Conservation (phyloP, 2,797 vertebrate species). For the Pelodytes ibericus region DNA sequence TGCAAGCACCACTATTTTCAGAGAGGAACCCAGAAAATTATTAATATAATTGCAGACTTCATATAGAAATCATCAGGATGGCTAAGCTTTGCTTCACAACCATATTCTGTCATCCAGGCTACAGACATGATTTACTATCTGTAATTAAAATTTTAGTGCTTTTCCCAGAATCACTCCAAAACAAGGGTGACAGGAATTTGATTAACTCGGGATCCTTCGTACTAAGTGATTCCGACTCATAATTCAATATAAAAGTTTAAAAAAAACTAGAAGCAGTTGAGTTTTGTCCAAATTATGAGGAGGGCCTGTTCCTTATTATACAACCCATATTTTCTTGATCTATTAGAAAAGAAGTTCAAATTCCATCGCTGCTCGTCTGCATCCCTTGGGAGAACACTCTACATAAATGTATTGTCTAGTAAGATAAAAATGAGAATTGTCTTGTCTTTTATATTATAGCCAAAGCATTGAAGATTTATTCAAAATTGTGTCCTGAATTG, state of each 20-base stretch:
- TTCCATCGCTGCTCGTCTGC: no score
- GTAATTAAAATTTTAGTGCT: slow-evolving; percentile 1
- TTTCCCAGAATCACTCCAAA: neutral
- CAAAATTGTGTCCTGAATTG: no score
- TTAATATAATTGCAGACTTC: no score
- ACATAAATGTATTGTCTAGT: no score
- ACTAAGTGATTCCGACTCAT: neutral
- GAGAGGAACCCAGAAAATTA: no score
- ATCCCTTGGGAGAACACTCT: no score
- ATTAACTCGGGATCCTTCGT: neutral
- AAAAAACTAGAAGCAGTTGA: neutral
- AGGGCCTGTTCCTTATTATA: neutral
- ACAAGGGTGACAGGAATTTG: neutral
- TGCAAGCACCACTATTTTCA: no score
- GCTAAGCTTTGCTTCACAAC: neutral
- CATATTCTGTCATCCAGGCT: neutral
- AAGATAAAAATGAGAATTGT: no score
- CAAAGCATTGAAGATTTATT: no score
- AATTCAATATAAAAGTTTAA: neutral
- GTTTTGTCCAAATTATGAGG: neutral
- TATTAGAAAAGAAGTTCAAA: no score
- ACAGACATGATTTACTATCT: neutral
- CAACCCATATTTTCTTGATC: no score
- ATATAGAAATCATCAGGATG: neutral
- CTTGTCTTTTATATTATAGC: no score